Conservation (phyloP, 1,140 invertebrate genomes). For the Nomia melanderi region DNA sequence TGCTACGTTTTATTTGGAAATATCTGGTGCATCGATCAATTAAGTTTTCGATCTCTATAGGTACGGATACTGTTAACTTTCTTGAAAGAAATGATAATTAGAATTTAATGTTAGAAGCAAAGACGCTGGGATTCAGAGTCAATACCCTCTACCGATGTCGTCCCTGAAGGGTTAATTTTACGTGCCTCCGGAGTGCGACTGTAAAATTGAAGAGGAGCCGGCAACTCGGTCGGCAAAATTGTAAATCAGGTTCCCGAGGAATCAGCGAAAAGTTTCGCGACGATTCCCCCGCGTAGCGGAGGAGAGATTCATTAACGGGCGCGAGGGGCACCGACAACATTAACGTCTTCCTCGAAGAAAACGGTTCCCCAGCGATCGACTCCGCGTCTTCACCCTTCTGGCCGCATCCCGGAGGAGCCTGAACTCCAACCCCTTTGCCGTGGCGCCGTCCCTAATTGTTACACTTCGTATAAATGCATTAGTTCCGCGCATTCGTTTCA, state of each 20-base stretch:
- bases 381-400: constrained; percentile 24
- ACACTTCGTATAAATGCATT: constrained; percentile 80
- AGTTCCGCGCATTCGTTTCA: constrained; percentile 76
- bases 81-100: too few species aligned
- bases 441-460: constrained; percentile 74
- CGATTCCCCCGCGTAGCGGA: background rate
- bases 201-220: background rate
- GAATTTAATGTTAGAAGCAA: too few species aligned
- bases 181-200: too few species aligned
- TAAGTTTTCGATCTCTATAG: too few species aligned
- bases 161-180: too few species aligned
- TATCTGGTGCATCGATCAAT: too few species aligned
- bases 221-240: background rate
- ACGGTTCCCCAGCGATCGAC: constrained; percentile 30
- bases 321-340: background rate
- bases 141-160: too few species aligned
- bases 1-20: constrained; percentile 19
- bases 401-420: constrained; percentile 15
- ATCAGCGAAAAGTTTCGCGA: constrained; percentile 5
- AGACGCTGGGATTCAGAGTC: too few species aligned
- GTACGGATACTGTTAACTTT: too few species aligned
- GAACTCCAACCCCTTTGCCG: constrained; percentile 30
- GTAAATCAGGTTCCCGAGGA: background rate
- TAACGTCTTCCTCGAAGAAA: constrained; percentile 36
- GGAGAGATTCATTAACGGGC: constrained; percentile 21